Base-by-base conservation (phyloP, 2,113 vertebrate genomes). In the Cariama cristata region DNA sequence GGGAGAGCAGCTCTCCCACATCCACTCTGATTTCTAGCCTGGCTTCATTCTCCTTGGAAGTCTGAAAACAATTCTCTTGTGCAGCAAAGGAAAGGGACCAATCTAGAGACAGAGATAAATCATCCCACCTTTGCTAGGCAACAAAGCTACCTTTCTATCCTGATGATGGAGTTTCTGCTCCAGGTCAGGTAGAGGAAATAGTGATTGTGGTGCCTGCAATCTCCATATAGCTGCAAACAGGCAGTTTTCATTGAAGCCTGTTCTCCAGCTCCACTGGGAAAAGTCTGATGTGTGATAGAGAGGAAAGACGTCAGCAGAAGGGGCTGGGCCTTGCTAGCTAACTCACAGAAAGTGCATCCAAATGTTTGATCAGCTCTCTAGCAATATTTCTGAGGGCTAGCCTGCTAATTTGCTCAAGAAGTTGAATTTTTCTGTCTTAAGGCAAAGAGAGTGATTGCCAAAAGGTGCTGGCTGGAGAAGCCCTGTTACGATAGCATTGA, bases 291-390 rank as follows among this genome's bases (percentile, higher is more conserved):
- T 97, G 93, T 86, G 93, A 97, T 94, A 93, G 82, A 97, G 93
- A 97, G 96, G 96, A 96, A 97, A 96, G 97, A 98, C 97, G 97
- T 98, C 97, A 98, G 97, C 97, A 98, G 95, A 98, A 97, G 95
- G 97, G 97, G 97, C 77, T 98, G 97, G 91, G 95, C 90, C 79
- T 90, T 86, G 60, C 86, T 92, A 73, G 94, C 90, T 96, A 98
- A 97, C 93, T 95, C 95, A 84, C 93, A 93, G 91, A 97, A 97
- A 96, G 91, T 92, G 94, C 87, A 89, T 95, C 86, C 91, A 91
- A 95, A 88, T 73, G 64, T 93, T 90, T 69, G 68, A 79, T 67
- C 63, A 79, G 91, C 71, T 79, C 77, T 62, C 83, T 26, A 83
- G 92, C 85, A 94, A 12, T 53, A 63, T 84, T 86, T 89, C 59